Percentiles rank a stretch among this genome's conserved stretches.
These are phyloP conservation scores for Phyllopteryx taeniolatus DNA, from an alignment of 2,113 vertebrate genomes.

Conservation along the genomic window DNA sequence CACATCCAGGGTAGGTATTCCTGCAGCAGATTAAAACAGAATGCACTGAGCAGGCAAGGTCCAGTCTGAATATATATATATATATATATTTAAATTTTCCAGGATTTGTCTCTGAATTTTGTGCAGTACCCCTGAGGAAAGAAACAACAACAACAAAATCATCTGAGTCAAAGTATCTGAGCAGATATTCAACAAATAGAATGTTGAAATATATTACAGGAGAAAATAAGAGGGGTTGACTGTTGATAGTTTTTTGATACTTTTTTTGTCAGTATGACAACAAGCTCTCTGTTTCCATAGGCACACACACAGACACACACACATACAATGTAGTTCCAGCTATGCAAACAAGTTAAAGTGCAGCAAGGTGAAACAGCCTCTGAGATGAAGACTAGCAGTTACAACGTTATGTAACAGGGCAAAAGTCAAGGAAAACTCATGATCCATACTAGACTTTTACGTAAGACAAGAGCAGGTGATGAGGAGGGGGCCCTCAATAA, in stretches of 20 bases:
- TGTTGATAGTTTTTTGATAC: not conserved
- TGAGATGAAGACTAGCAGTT: not conserved
- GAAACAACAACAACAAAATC: no score
- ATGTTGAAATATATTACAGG: no score
- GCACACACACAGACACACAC: not conserved
- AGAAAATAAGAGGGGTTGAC: no score
- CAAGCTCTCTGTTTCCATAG: not conserved
- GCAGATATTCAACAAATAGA: no score
- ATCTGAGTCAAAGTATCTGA: no score
- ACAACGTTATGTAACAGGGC: constrained; percentile 28
- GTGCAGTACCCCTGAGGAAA: no score
- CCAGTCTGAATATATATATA: no score
- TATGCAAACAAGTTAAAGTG: not conserved
- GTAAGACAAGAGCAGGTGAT: constrained; percentile 22
- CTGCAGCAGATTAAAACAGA: not conserved
- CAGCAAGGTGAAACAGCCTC: not conserved
- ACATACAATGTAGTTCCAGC: not conserved
- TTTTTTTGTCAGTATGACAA: not conserved
- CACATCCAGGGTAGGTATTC: constrained; percentile 40
- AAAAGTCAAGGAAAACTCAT: constrained; percentile 15
- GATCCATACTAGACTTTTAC: constrained; percentile 20
- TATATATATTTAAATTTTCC: no score
- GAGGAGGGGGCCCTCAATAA: not conserved
- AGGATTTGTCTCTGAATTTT: no score
- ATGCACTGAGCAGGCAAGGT: no score